Base-by-base conservation (phyloP, 2,888 invertebrate genomes). In the Boloria selene region DNA sequence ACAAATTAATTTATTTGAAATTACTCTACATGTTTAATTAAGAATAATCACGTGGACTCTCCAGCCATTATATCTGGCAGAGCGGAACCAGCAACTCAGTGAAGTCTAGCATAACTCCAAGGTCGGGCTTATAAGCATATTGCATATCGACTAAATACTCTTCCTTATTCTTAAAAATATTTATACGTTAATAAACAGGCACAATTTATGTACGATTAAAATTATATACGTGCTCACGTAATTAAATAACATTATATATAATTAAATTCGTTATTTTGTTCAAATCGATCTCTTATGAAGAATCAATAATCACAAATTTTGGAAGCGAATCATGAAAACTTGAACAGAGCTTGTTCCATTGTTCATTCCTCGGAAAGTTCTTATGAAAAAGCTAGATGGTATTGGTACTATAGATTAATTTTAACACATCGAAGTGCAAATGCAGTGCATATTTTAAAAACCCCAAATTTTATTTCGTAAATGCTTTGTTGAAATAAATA, bases 71-170 rank as follows among this genome's bases (percentile, higher is more conserved):
- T 45, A 51, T 38, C 64, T 58, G 82, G 83, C 84, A 77, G 82
- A 80, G 82, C 87, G 88, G 88, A 89, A 90, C 84, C 73, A 73
- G 31, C 31, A 38, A 7, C 31, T 38, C 68, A 64, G 80, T 82
- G 85, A 86, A 88, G 76, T 85, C 77, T 73, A 84, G 82, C 87
- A 83, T 71, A 69, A 70, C 71, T 76, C 80, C 88, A 90, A 90
- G 90, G 90, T 87, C 88, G 81, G 75, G 78, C 51, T 47, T 53
- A 56, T 45, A 22, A 45, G 13, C 26, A 56, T 38, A 38, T 38
- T 56, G 13, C 26, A 56, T 38, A 38, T 38, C 31, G 31, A 38
- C 22, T 56, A 26, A n/a, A 56, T 56, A 45, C 18, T 56, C 0
- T 38, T 22, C 10, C 31, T 38, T 38, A 38, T 10, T 3, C 31